Evolutionary conservation across 2,113 vertebrate species (phyloP).

Genomic region (Centropus bengalensis): DNA sequence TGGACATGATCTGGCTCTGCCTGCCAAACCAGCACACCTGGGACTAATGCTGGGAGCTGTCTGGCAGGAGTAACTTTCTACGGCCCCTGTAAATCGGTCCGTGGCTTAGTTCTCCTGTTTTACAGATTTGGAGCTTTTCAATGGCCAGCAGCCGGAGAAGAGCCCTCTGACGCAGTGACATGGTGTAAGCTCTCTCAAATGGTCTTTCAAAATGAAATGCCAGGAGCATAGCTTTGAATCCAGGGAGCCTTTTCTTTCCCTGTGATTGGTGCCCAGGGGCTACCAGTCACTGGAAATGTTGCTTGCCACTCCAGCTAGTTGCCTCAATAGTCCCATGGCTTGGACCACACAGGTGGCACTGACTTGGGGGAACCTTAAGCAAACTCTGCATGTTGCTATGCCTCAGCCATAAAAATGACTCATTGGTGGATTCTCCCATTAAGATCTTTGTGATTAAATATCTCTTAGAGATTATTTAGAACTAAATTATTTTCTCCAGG

Average conservation of each 20-base stretch:
- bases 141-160: background rate
- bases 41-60: background rate
- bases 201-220: background rate
- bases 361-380: background rate
- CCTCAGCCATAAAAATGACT: background rate
- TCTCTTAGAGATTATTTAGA: background rate
- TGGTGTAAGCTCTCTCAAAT: background rate
- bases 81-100: background rate
- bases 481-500: background rate
- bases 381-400: fast-evolving
- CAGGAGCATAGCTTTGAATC: background rate
- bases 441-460: background rate
- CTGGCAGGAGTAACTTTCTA: background rate
- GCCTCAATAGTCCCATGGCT: background rate
- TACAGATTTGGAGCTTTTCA: background rate
- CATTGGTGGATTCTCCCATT: background rate
- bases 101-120: background rate
- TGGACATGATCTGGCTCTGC: background rate
- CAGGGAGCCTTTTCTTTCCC: background rate
- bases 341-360: background rate
- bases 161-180: fast-evolving
- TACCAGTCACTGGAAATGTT: background rate
- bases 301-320: background rate
- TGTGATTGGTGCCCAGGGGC: background rate
- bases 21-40: fast-evolving